phyloP scores from a whole-genome alignment of 2,113 vertebrate species.

The Hipposideros armiger region DNA sequence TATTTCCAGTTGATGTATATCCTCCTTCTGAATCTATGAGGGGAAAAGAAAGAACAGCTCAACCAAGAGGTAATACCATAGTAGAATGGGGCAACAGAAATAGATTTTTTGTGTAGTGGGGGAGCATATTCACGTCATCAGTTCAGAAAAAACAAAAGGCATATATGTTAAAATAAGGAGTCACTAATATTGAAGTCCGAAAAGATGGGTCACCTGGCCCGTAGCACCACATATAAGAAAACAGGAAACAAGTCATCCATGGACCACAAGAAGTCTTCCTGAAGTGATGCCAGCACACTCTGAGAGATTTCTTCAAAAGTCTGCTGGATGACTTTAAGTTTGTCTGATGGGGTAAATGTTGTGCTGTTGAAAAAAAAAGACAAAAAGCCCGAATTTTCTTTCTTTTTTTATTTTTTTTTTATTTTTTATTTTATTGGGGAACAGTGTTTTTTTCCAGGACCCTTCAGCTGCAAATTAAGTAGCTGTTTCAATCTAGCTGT shows the following conservation, averaged over 20 bases:
- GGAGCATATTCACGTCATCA: not conserved
- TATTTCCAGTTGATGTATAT: not conserved
- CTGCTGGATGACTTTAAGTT: conserved; percentile 97
- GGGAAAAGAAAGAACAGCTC: not conserved
- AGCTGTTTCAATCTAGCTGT: too few relatives aligned
- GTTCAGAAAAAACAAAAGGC: not conserved
- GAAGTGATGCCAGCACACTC: conserved; percentile 93
- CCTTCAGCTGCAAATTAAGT: too few relatives aligned
- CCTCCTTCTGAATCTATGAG: not conserved
- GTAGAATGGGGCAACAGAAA: not conserved
- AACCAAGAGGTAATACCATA: not conserved
- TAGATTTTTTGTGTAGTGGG: not conserved
- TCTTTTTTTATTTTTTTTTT: too few relatives aligned
- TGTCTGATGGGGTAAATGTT: conserved; percentile 98
- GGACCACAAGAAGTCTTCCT: conserved; percentile 98
- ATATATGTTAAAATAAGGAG: not conserved
- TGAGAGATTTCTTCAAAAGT: conserved; percentile 99
- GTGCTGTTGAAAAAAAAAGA: conserved; percentile 89
- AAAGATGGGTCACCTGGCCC: conserved; percentile 91
- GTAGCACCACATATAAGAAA: conserved; percentile 98
- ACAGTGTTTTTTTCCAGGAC: too few relatives aligned
- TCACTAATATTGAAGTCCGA: not conserved
- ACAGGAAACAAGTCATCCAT: conserved; percentile 99
- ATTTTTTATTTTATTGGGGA: too few relatives aligned
- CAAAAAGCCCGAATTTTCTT: not conserved